Evolutionary conservation across 1,140 invertebrate genomes (phyloP), one percentile per base, ranked within the genome.

Genomic region (Whitmania pigra): DNA sequence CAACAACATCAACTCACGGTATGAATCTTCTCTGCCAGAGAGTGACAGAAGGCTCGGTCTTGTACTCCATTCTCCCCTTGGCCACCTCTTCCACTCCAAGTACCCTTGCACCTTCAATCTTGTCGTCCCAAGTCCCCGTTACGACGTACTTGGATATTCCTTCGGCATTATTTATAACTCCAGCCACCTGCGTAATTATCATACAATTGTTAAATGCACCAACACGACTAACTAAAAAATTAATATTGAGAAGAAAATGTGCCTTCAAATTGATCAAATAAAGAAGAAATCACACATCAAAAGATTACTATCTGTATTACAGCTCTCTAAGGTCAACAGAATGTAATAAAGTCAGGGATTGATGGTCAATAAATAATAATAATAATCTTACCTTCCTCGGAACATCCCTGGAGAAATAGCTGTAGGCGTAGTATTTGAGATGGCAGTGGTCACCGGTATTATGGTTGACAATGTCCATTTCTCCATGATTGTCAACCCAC

Each of bases 401-500:
- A 73, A 88, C 88, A 76, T 99, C 93, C 77, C 93, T 87, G 72
- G 92, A 92, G 82, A 99, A 99, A 84, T 99, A 99, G 67, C 93
- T 95, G 82, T 99, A 99, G 15, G 94, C 92, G 78, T 93, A 89
- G 81, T 80, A 83, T 72, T 96, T 99, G 29, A 99, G 85, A 80
- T 93, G 90, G 82, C 94, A 97, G 80, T 91, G 93, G 78, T 95
- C 90, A 69, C 93, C 93, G 57, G 88, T 87, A 53, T 75, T 79
- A 74, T 91, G 88, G 83, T 95, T 94, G 36, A 87, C 86, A 74
- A 98, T 97, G 79, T 97, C 93, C 93, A 97, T 97, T 79, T 99
- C 95, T 49, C 96, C 97, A 80, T 96, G 92, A 81, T 99, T 93
- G 85, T 99, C 97, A 20, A 99, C 93, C 97, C 97, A 99, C 73